phyloP scores from a whole-genome alignment of 2,113 vertebrate species.

The Corynorhinus townsendii region DNA sequence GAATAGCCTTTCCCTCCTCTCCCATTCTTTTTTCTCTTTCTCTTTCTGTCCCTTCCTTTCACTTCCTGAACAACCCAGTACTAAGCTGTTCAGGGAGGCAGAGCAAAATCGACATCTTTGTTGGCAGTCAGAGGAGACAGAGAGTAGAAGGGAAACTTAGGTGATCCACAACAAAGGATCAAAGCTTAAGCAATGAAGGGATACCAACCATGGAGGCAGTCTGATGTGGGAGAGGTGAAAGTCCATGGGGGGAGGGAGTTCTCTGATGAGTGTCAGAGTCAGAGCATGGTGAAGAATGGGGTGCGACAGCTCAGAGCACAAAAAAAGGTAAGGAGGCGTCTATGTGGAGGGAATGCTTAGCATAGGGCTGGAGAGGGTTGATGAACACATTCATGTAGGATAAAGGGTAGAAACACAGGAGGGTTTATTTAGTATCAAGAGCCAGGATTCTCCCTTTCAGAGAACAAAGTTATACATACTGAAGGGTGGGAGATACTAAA shows the following conservation, averaged over 20 bases:
- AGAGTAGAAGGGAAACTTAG: neutral
- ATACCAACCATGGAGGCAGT: neutral
- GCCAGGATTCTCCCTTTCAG: neutral
- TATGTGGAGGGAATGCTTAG: too few species aligned
- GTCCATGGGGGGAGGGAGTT: neutral
- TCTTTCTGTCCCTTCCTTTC: neutral
- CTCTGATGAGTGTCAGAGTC: neutral
- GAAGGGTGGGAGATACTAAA: neutral
- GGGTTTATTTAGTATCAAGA: neutral
- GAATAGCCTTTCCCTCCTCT: neutral
- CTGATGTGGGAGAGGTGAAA: neutral
- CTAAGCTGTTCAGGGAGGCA: neutral
- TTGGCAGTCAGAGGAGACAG: too few species aligned
- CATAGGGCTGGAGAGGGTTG: too few species aligned
- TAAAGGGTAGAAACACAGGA: neutral
- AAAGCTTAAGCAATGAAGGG: neutral
- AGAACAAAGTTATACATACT: neutral
- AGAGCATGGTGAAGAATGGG: neutral
- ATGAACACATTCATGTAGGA: neutral
- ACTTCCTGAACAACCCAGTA: neutral
- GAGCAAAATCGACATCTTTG: neutral
- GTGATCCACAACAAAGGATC: neutral
- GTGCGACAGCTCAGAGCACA: neutral
- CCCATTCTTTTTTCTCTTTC: neutral
- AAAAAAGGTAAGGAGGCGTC: neutral